Percentiles rank a stretch among this genome's conserved stretches.
Conservation (phyloP, 2,797 vertebrate genomes). For the Oreortyx pictus region DNA sequence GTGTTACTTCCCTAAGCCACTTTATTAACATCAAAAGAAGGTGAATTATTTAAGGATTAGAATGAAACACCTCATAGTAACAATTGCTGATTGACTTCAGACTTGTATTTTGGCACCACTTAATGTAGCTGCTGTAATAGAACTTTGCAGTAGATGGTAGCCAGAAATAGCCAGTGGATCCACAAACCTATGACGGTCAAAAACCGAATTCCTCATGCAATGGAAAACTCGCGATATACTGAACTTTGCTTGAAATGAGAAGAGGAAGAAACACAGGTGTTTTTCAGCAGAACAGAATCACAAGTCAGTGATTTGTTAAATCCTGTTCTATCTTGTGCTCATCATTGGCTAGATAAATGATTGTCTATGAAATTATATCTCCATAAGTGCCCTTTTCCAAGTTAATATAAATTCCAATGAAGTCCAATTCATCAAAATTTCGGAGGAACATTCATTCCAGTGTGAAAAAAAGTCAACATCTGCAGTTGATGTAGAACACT, state of each 20-base stretch:
- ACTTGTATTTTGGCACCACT: constrained; percentile 61
- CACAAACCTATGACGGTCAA: not conserved
- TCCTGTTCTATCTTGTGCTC: not conserved
- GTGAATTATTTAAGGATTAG: constrained; percentile 73
- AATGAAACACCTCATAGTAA: constrained; percentile 51
- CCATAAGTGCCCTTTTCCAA: not conserved
- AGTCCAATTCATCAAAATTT: not conserved
- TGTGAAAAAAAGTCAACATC: not conserved
- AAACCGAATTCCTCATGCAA: not conserved
- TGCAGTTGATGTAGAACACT: not conserved
- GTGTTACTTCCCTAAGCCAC: constrained; percentile 49
- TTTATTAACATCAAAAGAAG: constrained; percentile 75
- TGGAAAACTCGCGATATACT: not conserved
- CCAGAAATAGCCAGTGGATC: not conserved
- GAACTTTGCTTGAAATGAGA: not conserved
- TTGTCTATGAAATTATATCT: not conserved
- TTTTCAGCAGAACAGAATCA: constrained; percentile 24
- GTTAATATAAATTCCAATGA: not conserved
- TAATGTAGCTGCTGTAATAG: constrained; percentile 22
- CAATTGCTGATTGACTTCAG: constrained; percentile 60
- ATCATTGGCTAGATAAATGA: not conserved
- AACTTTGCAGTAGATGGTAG: not conserved
- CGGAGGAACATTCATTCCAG: not conserved
- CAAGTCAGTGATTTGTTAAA: constrained; percentile 40
- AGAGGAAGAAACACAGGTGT: not conserved